phyloP scores from a whole-genome alignment of 2,113 vertebrate species.

The Dicerorhinus sumatrensis region DNA sequence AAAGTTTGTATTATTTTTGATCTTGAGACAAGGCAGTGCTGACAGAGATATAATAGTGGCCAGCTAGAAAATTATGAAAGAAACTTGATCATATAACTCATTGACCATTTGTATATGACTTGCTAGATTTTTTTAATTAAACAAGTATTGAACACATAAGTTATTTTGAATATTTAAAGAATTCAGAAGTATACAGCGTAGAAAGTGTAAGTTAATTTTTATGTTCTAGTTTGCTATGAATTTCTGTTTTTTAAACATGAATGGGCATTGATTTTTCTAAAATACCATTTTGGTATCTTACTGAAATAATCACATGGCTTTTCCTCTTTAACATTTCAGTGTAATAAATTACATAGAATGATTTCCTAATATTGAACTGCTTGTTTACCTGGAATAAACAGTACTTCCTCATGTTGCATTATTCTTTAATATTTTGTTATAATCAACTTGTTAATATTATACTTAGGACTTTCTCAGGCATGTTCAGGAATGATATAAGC shows the following conservation, averaged over 20 bases:
- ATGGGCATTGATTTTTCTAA: constrained; percentile 1
- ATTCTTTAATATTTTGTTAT: background rate
- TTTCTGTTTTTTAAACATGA: background rate
- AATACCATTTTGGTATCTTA: background rate
- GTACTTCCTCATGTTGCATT: background rate
- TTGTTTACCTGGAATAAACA: background rate
- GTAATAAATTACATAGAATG: background rate
- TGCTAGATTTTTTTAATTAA: background rate
- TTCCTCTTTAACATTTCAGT: background rate
- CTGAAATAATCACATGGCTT: background rate
- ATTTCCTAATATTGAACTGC: background rate
- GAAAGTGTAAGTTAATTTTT: background rate
- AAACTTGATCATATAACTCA: background rate
- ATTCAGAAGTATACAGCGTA: background rate
- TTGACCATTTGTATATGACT: background rate
- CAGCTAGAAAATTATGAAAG: background rate
- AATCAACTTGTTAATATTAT: background rate
- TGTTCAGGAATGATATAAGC: background rate
- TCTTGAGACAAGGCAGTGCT: background rate
- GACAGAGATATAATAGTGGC: background rate
- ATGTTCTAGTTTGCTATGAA: background rate
- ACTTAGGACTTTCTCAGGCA: background rate
- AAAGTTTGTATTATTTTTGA: constrained; percentile 4
- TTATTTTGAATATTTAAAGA: constrained; percentile 31
- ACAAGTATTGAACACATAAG: background rate